Percentiles rank a stretch among this genome's conserved stretches.
These are phyloP conservation scores for Aphidius colemani DNA, from an alignment of 2,888 invertebrate genomes.

Conservation along the genomic window DNA sequence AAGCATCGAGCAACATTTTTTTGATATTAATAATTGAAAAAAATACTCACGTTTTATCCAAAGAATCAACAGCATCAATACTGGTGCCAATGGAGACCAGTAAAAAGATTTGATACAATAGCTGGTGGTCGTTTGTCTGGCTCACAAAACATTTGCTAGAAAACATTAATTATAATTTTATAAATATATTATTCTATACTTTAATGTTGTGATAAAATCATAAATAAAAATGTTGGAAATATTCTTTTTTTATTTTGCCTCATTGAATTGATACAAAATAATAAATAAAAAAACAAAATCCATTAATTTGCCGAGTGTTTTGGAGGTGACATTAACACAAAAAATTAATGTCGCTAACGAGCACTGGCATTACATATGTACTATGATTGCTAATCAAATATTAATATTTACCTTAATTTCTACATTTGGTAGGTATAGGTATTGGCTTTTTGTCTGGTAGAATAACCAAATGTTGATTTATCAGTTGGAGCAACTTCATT, in stretches of 20 bases:
- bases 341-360: slow-evolving; percentile 50
- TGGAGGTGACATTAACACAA: slow-evolving; percentile 52
- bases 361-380: slow-evolving; percentile 44
- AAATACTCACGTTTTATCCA: slow-evolving; percentile 75
- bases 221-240: too few relatives aligned
- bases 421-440: slow-evolving; percentile 64
- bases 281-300: slow-evolving; percentile 24
- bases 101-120: slow-evolving; percentile 88
- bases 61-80: slow-evolving; percentile 79
- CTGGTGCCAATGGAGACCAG: slow-evolving; percentile 78
- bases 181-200: too few relatives aligned
- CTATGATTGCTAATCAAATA: slow-evolving; percentile 20
- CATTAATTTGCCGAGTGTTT: slow-evolving; percentile 54
- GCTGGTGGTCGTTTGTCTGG: slow-evolving; percentile 91
- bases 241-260: too few relatives aligned
- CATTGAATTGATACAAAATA: too few relatives aligned
- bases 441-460: slow-evolving; percentile 48
- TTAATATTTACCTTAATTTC: slow-evolving; percentile 64
- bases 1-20: slow-evolving; percentile 43
- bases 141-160: slow-evolving; percentile 83
- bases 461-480: slow-evolving; percentile 37
- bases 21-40: background rate
- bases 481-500: slow-evolving; percentile 42
- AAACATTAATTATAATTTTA: slow-evolving; percentile 23
- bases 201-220: too few relatives aligned